Evolutionary conservation across 2,113 vertebrate genomes (phyloP).

Genomic region (Pica pica): DNA sequence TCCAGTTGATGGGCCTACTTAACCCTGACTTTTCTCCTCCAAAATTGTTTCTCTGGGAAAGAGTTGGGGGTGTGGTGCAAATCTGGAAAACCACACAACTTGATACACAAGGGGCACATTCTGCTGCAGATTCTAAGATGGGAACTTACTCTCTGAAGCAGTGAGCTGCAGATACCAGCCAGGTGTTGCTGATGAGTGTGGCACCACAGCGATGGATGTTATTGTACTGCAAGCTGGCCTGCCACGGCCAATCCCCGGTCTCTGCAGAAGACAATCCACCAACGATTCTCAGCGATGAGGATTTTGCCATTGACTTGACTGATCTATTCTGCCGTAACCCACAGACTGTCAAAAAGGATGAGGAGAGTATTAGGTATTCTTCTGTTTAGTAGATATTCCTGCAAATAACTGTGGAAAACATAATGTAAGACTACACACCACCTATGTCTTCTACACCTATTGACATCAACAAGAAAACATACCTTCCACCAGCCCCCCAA

Average conservation of each 20-base stretch:
- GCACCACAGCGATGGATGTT: conserved; percentile 84
- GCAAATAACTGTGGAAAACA: neutral
- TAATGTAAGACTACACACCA: neutral
- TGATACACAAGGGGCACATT: neutral
- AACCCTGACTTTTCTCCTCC: neutral
- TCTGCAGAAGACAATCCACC: conserved; percentile 76
- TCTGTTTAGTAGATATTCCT: neutral
- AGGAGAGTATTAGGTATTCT: neutral
- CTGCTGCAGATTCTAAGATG: neutral
- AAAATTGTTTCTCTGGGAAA: neutral
- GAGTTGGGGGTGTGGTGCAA: neutral
- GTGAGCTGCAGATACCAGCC: conserved; percentile 91
- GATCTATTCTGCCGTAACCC: conserved; percentile 64
- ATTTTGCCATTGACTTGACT: conserved; percentile 38
- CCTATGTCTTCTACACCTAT: neutral
- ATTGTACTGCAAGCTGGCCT: conserved; percentile 85
- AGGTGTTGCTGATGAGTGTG: conserved; percentile 82
- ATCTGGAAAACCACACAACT: neutral
- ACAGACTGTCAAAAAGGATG: conserved; percentile 64
- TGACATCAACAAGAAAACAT: neutral
- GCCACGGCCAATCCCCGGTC: conserved; percentile 88
- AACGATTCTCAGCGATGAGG: conserved; percentile 68
- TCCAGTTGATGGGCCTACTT: neutral
- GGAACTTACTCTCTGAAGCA: conserved; percentile 80
- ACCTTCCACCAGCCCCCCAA: neutral